Conservation (phyloP, 2,113 vertebrate species). For the Herpailurus yagouaroundi region DNA sequence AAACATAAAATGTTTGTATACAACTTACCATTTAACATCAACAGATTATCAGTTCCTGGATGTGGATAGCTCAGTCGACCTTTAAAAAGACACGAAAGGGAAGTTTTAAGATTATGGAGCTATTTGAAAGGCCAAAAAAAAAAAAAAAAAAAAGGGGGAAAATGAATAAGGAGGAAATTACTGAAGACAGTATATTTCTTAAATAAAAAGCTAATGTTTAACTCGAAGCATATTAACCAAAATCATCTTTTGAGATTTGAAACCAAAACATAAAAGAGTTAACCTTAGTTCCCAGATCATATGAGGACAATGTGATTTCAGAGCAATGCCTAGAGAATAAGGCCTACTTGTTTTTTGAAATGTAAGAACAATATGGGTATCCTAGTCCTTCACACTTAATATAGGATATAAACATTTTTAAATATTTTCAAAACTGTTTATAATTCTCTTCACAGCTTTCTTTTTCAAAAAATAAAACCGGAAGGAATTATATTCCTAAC, state of each 20-base stretch:
- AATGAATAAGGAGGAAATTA: background rate
- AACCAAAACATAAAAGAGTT: constrained; percentile 80
- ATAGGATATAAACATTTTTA: constrained; percentile 21
- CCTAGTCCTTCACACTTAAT: constrained; percentile 57
- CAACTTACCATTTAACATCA: constrained; percentile 98
- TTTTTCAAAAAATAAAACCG: background rate
- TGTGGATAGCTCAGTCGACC: constrained; percentile 96
- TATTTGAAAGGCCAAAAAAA: constrained; percentile 32
- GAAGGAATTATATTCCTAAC: background rate
- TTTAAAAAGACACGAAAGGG: constrained; percentile 84
- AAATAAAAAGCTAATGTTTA: constrained; percentile 82
- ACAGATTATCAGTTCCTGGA: constrained; percentile 96
- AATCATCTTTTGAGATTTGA: constrained; percentile 82
- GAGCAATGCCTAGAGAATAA: constrained; percentile 81
- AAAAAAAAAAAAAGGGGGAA: background rate
- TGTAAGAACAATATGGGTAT: constrained; percentile 78
- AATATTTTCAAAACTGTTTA: background rate
- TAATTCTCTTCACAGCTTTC: background rate
- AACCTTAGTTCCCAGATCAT: constrained; percentile 80
- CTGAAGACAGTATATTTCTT: constrained; percentile 69
- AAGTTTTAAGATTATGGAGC: constrained; percentile 66
- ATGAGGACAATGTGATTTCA: constrained; percentile 81
- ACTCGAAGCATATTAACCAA: constrained; percentile 79
- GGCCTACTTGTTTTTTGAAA: constrained; percentile 81
- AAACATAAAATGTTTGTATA: constrained; percentile 79